Conservation (phyloP, 2,888 invertebrate genomes). For the Latrodectus hesperus region DNA sequence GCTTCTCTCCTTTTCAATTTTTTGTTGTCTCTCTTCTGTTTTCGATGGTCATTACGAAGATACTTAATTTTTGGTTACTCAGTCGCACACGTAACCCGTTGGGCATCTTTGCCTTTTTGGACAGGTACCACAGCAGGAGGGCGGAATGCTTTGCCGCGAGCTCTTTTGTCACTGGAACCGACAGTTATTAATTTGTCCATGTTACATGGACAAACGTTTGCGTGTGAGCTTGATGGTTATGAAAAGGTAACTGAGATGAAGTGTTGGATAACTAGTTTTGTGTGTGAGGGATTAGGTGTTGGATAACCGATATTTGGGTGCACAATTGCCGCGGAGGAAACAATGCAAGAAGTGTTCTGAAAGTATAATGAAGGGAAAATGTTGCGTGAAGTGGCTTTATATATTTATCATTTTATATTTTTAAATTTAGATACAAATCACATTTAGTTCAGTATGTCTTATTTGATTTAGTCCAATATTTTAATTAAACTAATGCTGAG, state of each 20-base stretch:
- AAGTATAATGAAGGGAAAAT: no score
- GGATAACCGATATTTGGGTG: no score
- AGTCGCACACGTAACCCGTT: neutral
- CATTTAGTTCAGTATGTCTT: no score
- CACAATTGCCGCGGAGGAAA: no score
- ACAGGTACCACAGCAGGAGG: neutral
- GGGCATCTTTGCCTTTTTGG: neutral
- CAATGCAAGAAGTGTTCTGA: no score
- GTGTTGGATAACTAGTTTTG: neutral
- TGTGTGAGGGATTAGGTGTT: no score
- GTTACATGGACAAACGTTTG: neutral
- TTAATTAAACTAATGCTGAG: no score
- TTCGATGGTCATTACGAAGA: neutral
- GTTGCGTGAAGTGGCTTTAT: no score
- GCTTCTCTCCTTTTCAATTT: neutral
- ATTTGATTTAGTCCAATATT: no score
- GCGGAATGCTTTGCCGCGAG: neutral
- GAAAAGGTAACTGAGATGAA: neutral
- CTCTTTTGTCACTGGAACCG: neutral
- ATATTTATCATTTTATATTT: no score
- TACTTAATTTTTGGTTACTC: neutral
- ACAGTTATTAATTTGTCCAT: neutral
- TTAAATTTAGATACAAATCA: no score
- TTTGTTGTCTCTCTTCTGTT: conserved; percentile 12
- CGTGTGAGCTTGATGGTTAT: neutral